These are phyloP conservation scores for Dicrurus megarhynchus DNA, from an alignment of 2,113 vertebrate genomes.

Conservation along the genomic window DNA sequence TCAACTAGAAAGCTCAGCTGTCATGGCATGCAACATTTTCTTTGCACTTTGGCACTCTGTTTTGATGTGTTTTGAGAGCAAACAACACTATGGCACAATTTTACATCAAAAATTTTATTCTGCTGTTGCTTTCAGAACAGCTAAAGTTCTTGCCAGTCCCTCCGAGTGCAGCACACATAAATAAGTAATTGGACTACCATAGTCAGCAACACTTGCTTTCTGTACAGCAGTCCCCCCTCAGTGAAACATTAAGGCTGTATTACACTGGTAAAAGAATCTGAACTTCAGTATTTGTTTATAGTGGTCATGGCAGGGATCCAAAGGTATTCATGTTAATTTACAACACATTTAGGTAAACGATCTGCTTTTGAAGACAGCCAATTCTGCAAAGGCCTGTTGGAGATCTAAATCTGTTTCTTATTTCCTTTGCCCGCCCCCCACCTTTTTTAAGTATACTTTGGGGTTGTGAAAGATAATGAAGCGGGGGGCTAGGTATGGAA, in stretches of 20 bases:
- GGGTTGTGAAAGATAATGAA: neutral
- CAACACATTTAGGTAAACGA: conserved; percentile 59
- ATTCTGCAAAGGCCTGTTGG: conserved; percentile 10
- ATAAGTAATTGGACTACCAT: conserved; percentile 41
- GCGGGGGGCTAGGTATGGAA: neutral
- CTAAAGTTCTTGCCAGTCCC: neutral
- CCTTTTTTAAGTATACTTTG: neutral
- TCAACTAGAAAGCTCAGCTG: neutral
- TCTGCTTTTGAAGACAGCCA: conserved; percentile 57
- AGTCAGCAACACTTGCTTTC: conserved; percentile 45
- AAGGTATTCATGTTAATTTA: conserved; percentile 69
- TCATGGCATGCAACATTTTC: neutral
- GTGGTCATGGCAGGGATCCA: conserved; percentile 67
- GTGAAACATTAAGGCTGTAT: conserved; percentile 40
- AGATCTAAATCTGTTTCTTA: conserved; percentile 66
- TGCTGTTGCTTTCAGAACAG: conserved; percentile 13
- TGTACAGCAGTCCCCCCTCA: conserved; percentile 32
- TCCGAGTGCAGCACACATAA: conserved; percentile 16
- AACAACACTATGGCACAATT: conserved; percentile 35
- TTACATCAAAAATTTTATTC: conserved; percentile 39
- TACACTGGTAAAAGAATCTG: conserved; percentile 59
- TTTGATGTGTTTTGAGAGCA: conserved; percentile 57
- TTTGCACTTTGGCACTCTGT: neutral
- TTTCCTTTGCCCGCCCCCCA: conserved; percentile 12
- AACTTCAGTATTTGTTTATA: conserved; percentile 70